Evolutionary conservation across 2,113 vertebrate genomes (phyloP).

Genomic region (Gnathonemus longibarbis): DNA sequence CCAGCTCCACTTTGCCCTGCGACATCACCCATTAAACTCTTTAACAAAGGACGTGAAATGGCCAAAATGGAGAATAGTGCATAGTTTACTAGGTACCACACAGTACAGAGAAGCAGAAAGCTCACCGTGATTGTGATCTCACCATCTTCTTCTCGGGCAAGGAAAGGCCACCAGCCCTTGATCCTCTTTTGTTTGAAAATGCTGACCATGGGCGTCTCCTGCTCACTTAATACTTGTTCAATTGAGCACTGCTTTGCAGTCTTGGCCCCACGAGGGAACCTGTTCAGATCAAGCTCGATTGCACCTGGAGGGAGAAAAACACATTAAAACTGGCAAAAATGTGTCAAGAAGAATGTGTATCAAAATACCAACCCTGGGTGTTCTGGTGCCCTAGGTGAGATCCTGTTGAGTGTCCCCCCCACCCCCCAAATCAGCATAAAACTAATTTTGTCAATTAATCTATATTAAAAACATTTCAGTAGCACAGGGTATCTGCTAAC

Average conservation of each 20-base stretch:
- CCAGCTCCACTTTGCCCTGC: constrained; percentile 94
- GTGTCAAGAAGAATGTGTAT: background rate
- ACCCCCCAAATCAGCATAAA: background rate
- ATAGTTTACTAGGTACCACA: background rate
- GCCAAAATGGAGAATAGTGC: background rate
- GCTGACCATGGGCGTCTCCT: constrained; percentile 82
- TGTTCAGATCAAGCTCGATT: constrained; percentile 89
- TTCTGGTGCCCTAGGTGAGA: background rate
- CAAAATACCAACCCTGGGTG: background rate
- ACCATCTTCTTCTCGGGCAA: constrained; percentile 87
- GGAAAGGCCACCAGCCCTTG: constrained; percentile 97
- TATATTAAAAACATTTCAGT: background rate
- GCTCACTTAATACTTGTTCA: constrained; percentile 79
- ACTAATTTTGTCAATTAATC: background rate
- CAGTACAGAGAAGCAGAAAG: background rate
- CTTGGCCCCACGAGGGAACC: constrained; percentile 89
- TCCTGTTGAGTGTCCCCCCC: background rate
- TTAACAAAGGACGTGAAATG: background rate
- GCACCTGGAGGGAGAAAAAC: constrained; percentile 62
- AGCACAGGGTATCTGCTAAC: background rate
- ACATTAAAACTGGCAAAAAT: background rate
- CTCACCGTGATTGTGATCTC: constrained; percentile 88
- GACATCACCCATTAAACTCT: background rate
- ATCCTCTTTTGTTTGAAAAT: constrained; percentile 98
- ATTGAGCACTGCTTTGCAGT: constrained; percentile 90